Conservation (phyloP, 1,140 invertebrate species). For the Leptestheria dahalacensis region DNA sequence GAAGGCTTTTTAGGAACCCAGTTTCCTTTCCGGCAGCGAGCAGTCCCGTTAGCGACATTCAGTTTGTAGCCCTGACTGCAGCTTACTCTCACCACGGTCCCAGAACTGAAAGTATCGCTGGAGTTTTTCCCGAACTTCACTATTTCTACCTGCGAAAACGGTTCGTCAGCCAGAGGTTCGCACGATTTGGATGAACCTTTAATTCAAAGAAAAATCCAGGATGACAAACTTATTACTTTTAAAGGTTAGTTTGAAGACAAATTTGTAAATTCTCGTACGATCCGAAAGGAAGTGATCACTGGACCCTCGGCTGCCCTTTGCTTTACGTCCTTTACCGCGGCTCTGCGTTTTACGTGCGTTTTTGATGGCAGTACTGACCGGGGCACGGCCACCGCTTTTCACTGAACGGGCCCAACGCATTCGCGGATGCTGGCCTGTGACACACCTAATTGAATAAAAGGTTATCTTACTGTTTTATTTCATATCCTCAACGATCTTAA, state of each 20-base stretch:
- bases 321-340: background rate
- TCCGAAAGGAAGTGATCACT: background rate
- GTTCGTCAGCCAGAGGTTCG: constrained; percentile 40
- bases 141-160: constrained; percentile 46
- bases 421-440: constrained; percentile 64
- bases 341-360: background rate
- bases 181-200: constrained; percentile 23
- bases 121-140: constrained; percentile 32
- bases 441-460: too few relatives aligned
- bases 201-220: background rate
- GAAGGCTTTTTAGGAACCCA: constrained; percentile 66
- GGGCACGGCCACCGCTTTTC: background rate
- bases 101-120: constrained; percentile 29
- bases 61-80: constrained; percentile 57
- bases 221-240: too few relatives aligned
- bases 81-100: constrained; percentile 49
- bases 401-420: constrained; percentile 51
- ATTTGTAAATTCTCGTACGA: too few relatives aligned
- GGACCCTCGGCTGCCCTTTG: background rate
- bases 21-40: constrained; percentile 53
- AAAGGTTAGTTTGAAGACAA: too few relatives aligned
- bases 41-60: constrained; percentile 56
- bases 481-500: too few relatives aligned
- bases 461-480: too few relatives aligned
- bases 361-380: background rate